Evolutionary conservation across 2,888 invertebrate species (phyloP), one percentile per base, ranked within the genome.

Genomic region (Drosophila recens): DNA sequence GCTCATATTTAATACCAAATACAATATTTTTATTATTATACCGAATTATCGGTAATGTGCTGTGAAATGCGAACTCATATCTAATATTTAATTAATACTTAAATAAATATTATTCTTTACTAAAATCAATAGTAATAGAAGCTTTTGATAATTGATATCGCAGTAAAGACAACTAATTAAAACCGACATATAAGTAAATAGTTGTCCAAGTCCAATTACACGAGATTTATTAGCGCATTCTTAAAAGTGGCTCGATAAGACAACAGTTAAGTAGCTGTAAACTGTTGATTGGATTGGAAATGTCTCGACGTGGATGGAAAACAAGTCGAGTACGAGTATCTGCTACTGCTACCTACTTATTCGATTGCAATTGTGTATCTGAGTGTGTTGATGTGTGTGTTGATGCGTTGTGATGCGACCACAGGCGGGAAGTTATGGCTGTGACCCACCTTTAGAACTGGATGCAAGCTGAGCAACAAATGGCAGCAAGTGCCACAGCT

Each of bases 391-490:
- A 46, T 58, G 36, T 58, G 36, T 42, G 42, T 72, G 48, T 66
- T 17, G 66, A 52, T 69, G 65, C 75, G 61, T 66, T 74, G 61
- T 74, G 53, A 62, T 62, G 69, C 66, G 27, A 72, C 65, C 72
- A 43, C 23, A n/a, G 65, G 52, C 64, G 61, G 78, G 75, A 79
- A 90, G 89, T 86, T 90, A 90, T 89, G 90, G 87, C 81, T 80
- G 81, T 91, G 92, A 91, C 91, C 92, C 82, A 91, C 87, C 91
- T 91, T 81, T 75, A 79, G 79, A 90, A 90, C 76, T 90, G 91
- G 89, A 78, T 80, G 78, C 75, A 15, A 71, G 65, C 45, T 20
- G 65, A 30, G 38, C 74, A 80, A 65, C 78, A 61, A 56, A 46
- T 54, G 54, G 64, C 48, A 46, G 54, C 69, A 53, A 59, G 49